phyloP scores from a whole-genome alignment of 64 coral and sea anemone species.

The Pocillopora damicornis region DNA sequence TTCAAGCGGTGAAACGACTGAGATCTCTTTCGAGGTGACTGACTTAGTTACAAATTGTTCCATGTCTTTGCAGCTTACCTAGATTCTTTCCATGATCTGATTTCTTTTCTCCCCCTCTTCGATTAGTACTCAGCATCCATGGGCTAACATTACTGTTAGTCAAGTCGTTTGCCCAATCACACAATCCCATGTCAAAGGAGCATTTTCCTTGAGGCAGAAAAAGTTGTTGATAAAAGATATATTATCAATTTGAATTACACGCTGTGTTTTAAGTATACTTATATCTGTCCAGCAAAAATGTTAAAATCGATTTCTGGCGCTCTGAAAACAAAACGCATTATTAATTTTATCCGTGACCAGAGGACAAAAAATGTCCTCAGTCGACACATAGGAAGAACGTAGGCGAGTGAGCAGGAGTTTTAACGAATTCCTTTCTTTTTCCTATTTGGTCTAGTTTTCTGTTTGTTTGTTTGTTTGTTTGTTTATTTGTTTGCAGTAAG shows the following conservation, averaged over 20 bases:
- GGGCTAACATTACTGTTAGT: not conserved
- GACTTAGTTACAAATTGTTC: no score
- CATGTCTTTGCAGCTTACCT: not conserved
- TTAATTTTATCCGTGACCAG: no score
- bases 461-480: no score
- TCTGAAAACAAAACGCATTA: not conserved
- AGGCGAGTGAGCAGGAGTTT: no score
- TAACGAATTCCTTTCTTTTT: no score
- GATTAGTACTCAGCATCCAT: not conserved
- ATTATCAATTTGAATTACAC: not conserved
- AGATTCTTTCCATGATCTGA: not conserved
- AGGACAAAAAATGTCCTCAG: no score
- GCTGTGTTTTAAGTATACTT: not conserved
- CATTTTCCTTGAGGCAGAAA: not conserved
- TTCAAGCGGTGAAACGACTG: no score
- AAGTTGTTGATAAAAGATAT: not conserved
- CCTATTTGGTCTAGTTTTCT: no score
- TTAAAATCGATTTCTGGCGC: no score
- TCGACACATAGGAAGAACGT: no score
- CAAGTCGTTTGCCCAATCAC: constrained; percentile 21
- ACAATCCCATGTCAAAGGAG: constrained; percentile 17
- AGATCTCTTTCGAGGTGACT: no score
- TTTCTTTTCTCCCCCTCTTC: not conserved
- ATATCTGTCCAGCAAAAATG: not conserved
- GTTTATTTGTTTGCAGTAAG: no score